These are phyloP conservation scores for Pandemis heparana DNA, from an alignment of 2,888 invertebrate genomes.

Conservation along the genomic window DNA sequence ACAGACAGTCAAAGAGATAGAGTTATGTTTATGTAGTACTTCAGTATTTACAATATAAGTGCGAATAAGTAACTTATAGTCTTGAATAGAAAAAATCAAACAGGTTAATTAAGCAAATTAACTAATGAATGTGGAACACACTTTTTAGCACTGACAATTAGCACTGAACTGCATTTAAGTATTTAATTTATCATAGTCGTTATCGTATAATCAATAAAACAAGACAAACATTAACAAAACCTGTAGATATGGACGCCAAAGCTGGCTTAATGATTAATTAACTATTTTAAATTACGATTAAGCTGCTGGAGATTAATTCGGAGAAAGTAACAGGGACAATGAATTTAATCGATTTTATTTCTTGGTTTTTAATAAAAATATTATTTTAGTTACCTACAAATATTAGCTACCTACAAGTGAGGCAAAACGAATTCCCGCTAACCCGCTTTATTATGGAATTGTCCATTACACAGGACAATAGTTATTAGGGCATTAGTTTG, in stretches of 20 bases:
- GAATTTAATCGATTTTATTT: not conserved
- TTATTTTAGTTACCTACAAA: no score
- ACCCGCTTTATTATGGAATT: no score
- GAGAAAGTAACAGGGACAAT: not conserved
- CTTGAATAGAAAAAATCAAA: not conserved
- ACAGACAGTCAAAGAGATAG: no score
- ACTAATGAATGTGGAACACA: not conserved
- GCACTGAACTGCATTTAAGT: slow-evolving; percentile 20
- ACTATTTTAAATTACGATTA: slow-evolving; percentile 9
- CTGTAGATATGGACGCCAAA: not conserved
- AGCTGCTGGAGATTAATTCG: not conserved
- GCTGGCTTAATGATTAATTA: slow-evolving; percentile 14
- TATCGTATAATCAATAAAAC: slow-evolving; percentile 16
- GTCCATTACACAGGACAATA: no score
- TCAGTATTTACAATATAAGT: no score
- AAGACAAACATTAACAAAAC: slow-evolving; percentile 1
- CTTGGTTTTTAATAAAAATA: no score
- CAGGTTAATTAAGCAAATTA: not conserved
- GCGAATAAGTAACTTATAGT: not conserved
- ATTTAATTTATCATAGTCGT: slow-evolving; percentile 15
- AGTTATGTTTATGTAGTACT: no score
- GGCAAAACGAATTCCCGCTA: no score
- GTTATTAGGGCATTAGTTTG: no score
- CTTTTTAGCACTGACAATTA: not conserved
- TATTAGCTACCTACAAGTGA: no score